Percentiles rank a stretch among this genome's conserved stretches.
Conservation (phyloP, 1,140 invertebrate species). For the Bemisia tabaci region DNA sequence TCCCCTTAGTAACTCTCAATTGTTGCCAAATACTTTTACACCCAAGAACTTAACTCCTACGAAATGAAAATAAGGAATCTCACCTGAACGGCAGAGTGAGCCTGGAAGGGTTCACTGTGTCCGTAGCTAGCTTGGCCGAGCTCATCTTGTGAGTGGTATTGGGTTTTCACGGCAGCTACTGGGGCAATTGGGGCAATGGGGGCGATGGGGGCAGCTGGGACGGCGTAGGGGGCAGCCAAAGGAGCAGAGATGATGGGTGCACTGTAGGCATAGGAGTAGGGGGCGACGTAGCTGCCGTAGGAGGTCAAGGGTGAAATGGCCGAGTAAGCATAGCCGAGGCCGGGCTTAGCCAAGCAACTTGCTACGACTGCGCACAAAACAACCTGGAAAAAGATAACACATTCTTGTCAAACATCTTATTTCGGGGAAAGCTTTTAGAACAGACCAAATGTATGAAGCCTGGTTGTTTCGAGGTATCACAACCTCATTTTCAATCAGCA, state of each 20-base stretch:
- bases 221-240: conserved; percentile 16
- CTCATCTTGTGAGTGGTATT: conserved; percentile 41
- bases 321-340: conserved; percentile 13
- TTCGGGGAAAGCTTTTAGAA: too few species aligned
- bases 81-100: conserved; percentile 35
- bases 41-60: too few species aligned
- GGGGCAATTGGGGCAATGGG: conserved; percentile 30
- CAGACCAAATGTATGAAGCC: too few species aligned
- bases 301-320: conserved; percentile 8
- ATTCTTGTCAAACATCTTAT: not conserved
- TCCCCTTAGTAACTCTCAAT: too few species aligned
- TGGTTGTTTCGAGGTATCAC: too few species aligned
- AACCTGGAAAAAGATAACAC: conserved; percentile 11
- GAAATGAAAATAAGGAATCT: too few species aligned
- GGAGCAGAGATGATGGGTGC: not conserved
- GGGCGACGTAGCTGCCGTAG: not conserved
- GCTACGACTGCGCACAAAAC: conserved; percentile 11
- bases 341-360: conserved; percentile 12
- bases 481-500: too few species aligned
- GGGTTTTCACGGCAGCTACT: conserved; percentile 33
- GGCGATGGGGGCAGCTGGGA: conserved; percentile 26
- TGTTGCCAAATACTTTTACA: too few species aligned
- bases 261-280: conserved; percentile 5
- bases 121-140: conserved; percentile 40
- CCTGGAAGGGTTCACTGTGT: conserved; percentile 38